Evolutionary conservation across 1,140 invertebrate species (phyloP).

Genomic region (Semibalanus balanoides): DNA sequence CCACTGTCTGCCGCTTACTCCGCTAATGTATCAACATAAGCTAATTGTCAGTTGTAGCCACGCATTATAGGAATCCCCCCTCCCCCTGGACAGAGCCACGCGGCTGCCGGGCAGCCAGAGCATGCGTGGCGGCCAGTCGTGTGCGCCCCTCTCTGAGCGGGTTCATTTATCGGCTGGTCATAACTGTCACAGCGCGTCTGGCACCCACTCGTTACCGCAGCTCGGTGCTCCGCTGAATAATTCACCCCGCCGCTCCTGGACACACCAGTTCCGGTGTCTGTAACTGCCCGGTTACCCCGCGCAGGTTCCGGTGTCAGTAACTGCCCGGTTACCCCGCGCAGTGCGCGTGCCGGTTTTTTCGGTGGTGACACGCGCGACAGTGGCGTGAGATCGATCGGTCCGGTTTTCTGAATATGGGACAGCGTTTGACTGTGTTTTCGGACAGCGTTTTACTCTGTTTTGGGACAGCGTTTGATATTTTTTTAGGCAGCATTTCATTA

Average conservation of each 20-base stretch:
- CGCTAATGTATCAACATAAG: too few relatives aligned
- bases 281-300: background rate
- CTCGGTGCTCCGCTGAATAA: background rate
- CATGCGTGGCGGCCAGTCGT: too few relatives aligned
- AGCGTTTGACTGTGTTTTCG: too few relatives aligned
- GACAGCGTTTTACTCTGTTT: too few relatives aligned
- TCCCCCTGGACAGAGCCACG: background rate
- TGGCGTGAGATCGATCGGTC: background rate
- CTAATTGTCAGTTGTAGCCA: too few relatives aligned
- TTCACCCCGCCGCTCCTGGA: background rate
- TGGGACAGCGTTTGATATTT: too few relatives aligned
- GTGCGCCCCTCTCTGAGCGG: background rate
- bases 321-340: background rate
- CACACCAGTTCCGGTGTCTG: background rate
- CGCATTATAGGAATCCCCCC: too few relatives aligned
- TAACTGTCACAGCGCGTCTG: background rate
- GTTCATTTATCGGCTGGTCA: background rate
- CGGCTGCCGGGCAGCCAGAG: too few relatives aligned
- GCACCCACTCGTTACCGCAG: background rate
- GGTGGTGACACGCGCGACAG: background rate
- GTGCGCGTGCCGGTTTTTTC: background rate
- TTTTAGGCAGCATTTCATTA: too few relatives aligned
- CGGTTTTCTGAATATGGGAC: background rate
- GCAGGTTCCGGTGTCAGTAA: background rate
- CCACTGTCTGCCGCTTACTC: too few relatives aligned